Evolutionary conservation across 2,888 invertebrate genomes (phyloP).

Genomic region (Apamea epomidion): DNA sequence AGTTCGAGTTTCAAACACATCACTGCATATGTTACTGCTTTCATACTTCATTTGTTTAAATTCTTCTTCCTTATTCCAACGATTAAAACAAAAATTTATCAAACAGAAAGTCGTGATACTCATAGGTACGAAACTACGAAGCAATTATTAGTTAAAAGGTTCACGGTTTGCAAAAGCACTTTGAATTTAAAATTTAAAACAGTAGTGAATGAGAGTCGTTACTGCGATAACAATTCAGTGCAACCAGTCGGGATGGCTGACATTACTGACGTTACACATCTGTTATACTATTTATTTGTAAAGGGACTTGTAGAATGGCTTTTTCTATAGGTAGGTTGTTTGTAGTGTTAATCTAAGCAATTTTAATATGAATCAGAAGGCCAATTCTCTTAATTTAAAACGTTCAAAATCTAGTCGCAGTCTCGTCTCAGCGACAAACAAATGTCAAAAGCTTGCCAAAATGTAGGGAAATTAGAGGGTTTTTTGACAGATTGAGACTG

Average conservation of each 20-base stretch:
- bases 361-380: too few species aligned
- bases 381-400: too few species aligned
- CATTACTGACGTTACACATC: conserved; percentile 70
- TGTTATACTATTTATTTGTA: conserved; percentile 58
- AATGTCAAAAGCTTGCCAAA: too few species aligned
- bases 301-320: conserved; percentile 49
- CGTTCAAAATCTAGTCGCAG: too few species aligned
- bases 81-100: conserved; percentile 43
- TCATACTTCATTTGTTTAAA: not conserved
- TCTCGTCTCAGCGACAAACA: too few species aligned
- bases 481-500: too few species aligned
- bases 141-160: conserved; percentile 62
- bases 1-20: not conserved
- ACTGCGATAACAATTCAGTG: conserved; percentile 70
- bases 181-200: conserved; percentile 66
- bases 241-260: conserved; percentile 60
- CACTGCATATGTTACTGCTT: not conserved
- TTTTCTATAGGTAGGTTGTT: not conserved
- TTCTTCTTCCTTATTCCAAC: not conserved
- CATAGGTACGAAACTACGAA: conserved; percentile 27
- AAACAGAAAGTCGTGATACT: conserved; percentile 58
- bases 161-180: conserved; percentile 56
- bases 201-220: conserved; percentile 76
- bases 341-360: not conserved
- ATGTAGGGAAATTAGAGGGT: too few species aligned